Evolutionary conservation across 2,113 vertebrate species (phyloP).

Genomic region (Dasyprocta punctata): DNA sequence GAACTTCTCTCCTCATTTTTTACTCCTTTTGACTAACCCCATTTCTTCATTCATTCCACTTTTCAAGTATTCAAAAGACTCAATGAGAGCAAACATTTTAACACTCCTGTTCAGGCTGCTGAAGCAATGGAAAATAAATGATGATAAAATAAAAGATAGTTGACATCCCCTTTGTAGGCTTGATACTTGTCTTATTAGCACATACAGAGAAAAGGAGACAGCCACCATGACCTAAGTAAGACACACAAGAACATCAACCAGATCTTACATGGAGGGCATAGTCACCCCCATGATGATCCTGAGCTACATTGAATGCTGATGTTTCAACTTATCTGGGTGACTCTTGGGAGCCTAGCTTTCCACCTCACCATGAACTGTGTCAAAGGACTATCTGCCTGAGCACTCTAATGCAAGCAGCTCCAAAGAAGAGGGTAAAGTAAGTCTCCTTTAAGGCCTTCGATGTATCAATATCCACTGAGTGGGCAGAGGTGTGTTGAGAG

Average conservation of each 20-base stretch:
- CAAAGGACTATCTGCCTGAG: neutral
- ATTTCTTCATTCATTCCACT: neutral
- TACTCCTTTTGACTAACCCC: neutral
- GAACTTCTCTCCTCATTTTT: neutral
- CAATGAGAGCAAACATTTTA: neutral
- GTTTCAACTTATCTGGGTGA: neutral
- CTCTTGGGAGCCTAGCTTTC: neutral
- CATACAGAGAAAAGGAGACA: too few relatives aligned
- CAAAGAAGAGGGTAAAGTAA: neutral
- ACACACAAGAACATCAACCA: rapidly evolving
- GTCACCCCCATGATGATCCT: neutral
- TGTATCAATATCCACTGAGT: too few relatives aligned
- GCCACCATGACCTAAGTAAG: too few relatives aligned
- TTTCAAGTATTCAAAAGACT: neutral
- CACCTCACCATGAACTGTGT: neutral
- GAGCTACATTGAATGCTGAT: neutral
- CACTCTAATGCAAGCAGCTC: neutral
- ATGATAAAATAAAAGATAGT: too few relatives aligned
- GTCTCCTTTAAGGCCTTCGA: neutral
- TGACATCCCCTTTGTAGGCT: neutral
- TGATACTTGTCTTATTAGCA: neutral
- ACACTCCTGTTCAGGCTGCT: neutral
- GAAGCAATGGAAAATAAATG: neutral
- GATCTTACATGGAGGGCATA: rapidly evolving
- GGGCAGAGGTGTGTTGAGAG: neutral